Base-by-base conservation (phyloP, 2,797 vertebrate species). In the Kryptolebias ocellatus region DNA sequence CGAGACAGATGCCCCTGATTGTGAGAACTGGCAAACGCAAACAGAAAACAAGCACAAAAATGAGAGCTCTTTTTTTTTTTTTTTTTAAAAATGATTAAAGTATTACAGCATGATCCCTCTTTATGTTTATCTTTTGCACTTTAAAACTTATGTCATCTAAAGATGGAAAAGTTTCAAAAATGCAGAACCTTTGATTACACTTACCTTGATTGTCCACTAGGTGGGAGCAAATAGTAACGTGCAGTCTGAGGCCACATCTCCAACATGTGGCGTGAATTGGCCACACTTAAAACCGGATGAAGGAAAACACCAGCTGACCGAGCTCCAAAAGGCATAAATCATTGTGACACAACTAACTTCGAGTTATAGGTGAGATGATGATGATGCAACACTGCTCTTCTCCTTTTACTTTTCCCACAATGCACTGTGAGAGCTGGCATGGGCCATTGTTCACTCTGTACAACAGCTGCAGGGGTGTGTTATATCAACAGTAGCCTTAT, bases 381-480 rank as follows among this genome's bases (percentile, higher is more conserved):
- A 47, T 4, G 39, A 73, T 59, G 77, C 16, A 83, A 71, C 17
- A 2, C 45, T 53, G 11, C 44, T 60, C 11, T 53, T 80, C 51
- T 61, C 17, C 51, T 47, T 5, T 53, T 49, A 46, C 0, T 0
- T 60, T 82, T 80, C 83, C 76, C 81, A 84, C 83, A 67, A 29
- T 86, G 62, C 10, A 57, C 24, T 15, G 27, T 77, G 44, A 68
- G 67, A 80, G 72, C 42, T 82, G 20, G 71, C 64, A 65, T 20
- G 9, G 18, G 18, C 59, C 51, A 72, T 76, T 45, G 61, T 51
- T 81, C 72, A 76, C 63, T 78, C 65, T 42, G 12, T n/a, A 7
- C 54, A 87, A 78, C 89, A 90, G 84, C 84, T 87, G 84, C 78
- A 69, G 28, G 55, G 27, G 47, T 70, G 60, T 45, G 27, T 64